Conservation (phyloP, 2,113 vertebrate species). For the Sylvietta virens region DNA sequence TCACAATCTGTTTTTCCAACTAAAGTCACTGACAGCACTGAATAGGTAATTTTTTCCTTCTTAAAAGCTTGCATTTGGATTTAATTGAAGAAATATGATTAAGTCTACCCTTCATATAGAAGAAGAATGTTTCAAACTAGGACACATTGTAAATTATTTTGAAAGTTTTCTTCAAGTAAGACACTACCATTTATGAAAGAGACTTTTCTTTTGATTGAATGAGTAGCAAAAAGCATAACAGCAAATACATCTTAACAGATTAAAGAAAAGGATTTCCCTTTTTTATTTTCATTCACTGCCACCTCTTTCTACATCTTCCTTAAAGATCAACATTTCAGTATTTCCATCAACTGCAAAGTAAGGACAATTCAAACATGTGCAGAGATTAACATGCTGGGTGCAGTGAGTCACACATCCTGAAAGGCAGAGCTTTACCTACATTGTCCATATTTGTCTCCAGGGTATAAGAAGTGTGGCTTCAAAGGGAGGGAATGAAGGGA, state of each 20-base stretch:
- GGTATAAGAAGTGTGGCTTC: not conserved
- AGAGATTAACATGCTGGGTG: not conserved
- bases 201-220: not conserved
- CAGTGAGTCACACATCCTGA: not conserved
- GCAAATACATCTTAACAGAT: not conserved
- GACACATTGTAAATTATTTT: not conserved
- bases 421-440: not conserved
- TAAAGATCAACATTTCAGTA: not conserved
- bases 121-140: not conserved
- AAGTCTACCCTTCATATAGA: not conserved
- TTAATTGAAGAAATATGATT: not conserved
- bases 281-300: not conserved
- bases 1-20: not conserved
- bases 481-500: rapidly evolving
- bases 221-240: not conserved
- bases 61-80: not conserved
- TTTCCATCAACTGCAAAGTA: not conserved
- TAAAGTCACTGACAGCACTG: not conserved
- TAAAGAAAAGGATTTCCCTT: not conserved
- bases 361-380: not conserved
- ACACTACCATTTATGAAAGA: not conserved
- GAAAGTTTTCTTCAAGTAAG: not conserved
- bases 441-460: not conserved
- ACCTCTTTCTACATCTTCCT: not conserved
- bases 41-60: not conserved